Evolutionary conservation across 92 coral and sea anemone genomes (phyloP).

Genomic region (Porites evermanni): DNA sequence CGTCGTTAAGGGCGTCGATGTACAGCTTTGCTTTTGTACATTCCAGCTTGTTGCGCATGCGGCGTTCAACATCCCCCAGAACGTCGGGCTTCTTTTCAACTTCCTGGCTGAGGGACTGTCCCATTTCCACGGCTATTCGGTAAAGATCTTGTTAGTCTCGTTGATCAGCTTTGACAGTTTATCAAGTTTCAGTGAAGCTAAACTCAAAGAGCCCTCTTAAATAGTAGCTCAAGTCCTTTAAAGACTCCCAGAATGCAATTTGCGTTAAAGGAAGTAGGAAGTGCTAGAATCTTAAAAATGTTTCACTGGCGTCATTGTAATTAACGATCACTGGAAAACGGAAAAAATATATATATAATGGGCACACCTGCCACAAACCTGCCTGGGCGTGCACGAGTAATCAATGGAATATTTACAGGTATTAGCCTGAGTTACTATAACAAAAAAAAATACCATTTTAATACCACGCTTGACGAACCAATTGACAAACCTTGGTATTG

Average conservation of each 20-base stretch:
- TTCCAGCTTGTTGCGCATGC: neutral
- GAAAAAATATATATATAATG: neutral
- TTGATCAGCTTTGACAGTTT: neutral
- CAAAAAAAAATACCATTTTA: too few relatives aligned
- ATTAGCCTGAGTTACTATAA: too few relatives aligned
- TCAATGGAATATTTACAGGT: too few relatives aligned
- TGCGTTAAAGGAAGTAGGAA: neutral
- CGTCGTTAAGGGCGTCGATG: constrained; percentile 30
- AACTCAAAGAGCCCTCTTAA: constrained; percentile 5
- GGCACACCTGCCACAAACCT: neutral
- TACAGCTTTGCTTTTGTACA: neutral
- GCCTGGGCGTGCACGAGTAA: neutral
- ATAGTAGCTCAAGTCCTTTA: neutral
- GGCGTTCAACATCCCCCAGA: neutral
- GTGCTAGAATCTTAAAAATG: neutral
- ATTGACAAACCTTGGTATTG: too few relatives aligned
- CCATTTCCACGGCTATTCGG: constrained; percentile 6
- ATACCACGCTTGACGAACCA: too few relatives aligned
- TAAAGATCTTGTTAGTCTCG: neutral
- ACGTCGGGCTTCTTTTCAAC: neutral
- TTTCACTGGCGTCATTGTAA: neutral
- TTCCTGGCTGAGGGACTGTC: neutral
- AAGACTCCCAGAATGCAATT: neutral
- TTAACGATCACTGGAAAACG: neutral
- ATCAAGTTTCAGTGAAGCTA: neutral